Conservation (phyloP, 2,888 invertebrate genomes). For the Reticulitermes lucifugus region DNA sequence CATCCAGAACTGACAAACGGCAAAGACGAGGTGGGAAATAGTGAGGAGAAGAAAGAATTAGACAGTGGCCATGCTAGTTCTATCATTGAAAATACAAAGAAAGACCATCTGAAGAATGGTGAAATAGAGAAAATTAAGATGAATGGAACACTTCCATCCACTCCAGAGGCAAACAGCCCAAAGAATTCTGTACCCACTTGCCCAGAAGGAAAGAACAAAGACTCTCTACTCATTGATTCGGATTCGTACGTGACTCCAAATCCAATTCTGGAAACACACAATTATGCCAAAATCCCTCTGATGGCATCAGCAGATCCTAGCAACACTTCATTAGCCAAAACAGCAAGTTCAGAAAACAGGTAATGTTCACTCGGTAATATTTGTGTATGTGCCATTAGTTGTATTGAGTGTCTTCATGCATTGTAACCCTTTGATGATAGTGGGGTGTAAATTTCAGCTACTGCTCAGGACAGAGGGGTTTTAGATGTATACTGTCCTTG, state of each 20-base stretch:
- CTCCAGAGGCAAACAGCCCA: slow-evolving; percentile 50
- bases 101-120: slow-evolving; percentile 25
- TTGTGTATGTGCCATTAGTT: no score
- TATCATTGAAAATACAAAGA: slow-evolving; percentile 3
- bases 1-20: slow-evolving; percentile 59
- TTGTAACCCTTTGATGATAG: no score
- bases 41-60: slow-evolving; percentile 55
- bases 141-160: slow-evolving; percentile 44
- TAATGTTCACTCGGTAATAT: neutral
- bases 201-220: slow-evolving; percentile 7
- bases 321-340: slow-evolving; percentile 36
- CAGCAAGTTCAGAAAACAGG: slow-evolving; percentile 44
- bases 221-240: slow-evolving; percentile 25
- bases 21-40: slow-evolving; percentile 53
- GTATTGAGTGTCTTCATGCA: no score
- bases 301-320: slow-evolving; percentile 37
- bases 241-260: slow-evolving; percentile 47
- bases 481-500: no score
- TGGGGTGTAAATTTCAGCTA: no score
- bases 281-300: slow-evolving; percentile 51
- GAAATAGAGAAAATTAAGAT: slow-evolving; percentile 38
- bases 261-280: slow-evolving; percentile 53
- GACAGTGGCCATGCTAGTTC: slow-evolving; percentile 24
- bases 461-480: no score
- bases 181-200: slow-evolving; percentile 40